phyloP scores from a whole-genome alignment of 2,888 invertebrate genomes.

The Norana najaformis region DNA sequence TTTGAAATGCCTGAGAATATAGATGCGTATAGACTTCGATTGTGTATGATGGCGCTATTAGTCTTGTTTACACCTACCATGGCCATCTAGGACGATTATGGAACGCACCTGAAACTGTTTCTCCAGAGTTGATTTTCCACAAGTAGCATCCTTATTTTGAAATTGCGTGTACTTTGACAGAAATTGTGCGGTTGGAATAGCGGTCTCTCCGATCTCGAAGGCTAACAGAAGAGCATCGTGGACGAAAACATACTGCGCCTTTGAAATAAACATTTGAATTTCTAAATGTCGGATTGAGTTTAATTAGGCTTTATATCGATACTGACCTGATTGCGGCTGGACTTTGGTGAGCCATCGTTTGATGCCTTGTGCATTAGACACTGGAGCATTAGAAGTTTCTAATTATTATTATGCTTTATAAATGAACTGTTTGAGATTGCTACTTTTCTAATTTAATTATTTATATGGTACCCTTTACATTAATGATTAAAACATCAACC shows the following conservation, averaged over 20 bases:
- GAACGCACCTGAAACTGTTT: neutral
- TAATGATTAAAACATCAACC: too few species aligned
- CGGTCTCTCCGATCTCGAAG: neutral
- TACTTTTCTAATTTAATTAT: too few species aligned
- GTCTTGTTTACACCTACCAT: neutral
- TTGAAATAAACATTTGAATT: neutral
- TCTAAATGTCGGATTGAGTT: too few species aligned
- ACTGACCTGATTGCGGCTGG: too few species aligned
- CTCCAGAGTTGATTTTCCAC: neutral
- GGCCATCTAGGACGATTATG: neutral
- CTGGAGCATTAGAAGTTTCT: too few species aligned
- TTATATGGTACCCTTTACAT: too few species aligned
- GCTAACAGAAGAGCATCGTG: neutral
- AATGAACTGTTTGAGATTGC: too few species aligned
- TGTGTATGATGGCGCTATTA: neutral
- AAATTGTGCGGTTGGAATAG: neutral
- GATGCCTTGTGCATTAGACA: too few species aligned
- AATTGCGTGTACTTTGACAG: neutral
- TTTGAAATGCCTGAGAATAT: too few species aligned
- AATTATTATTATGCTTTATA: neutral
- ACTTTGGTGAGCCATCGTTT: too few species aligned
- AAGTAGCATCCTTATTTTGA: neutral
- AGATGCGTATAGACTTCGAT: neutral
- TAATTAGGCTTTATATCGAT: too few species aligned
- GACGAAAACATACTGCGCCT: constrained; percentile 17